phyloP scores from a whole-genome alignment of 2,113 vertebrate species.

The Ciconia boyciana region DNA sequence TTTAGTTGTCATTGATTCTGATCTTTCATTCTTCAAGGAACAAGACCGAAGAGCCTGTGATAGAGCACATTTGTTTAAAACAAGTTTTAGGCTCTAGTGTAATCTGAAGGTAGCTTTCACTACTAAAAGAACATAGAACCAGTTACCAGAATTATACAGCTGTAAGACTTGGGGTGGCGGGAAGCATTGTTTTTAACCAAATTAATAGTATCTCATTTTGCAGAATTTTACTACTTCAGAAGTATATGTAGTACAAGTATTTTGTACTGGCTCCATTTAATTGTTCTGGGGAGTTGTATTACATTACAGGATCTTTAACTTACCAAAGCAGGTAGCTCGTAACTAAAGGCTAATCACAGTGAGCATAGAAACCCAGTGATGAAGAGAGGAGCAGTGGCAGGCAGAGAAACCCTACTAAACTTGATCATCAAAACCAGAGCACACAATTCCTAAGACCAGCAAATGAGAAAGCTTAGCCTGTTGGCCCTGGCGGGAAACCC shows the following conservation, averaged over 20 bases:
- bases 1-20: conserved; percentile 25
- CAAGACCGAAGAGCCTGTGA: conserved; percentile 21
- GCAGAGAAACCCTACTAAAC: neutral
- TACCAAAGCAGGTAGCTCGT: neutral
- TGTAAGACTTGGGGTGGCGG: accelerated
- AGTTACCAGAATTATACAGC: neutral
- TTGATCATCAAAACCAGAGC: neutral
- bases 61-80: conserved; percentile 9
- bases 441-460: neutral
- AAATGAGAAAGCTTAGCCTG: neutral
- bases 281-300: neutral
- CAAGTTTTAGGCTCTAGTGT: neutral
- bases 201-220: neutral
- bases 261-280: neutral
- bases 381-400: neutral
- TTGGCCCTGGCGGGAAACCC: neutral
- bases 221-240: neutral
- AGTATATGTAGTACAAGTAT: neutral
- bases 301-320: neutral
- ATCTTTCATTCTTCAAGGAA: conserved; percentile 45
- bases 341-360: neutral
- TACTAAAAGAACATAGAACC: neutral
- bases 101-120: neutral
- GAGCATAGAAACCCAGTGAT: neutral
- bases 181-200: neutral